These are phyloP conservation scores for Lutjanus campechanus DNA, from an alignment of 2,797 vertebrate genomes.

Conservation along the genomic window DNA sequence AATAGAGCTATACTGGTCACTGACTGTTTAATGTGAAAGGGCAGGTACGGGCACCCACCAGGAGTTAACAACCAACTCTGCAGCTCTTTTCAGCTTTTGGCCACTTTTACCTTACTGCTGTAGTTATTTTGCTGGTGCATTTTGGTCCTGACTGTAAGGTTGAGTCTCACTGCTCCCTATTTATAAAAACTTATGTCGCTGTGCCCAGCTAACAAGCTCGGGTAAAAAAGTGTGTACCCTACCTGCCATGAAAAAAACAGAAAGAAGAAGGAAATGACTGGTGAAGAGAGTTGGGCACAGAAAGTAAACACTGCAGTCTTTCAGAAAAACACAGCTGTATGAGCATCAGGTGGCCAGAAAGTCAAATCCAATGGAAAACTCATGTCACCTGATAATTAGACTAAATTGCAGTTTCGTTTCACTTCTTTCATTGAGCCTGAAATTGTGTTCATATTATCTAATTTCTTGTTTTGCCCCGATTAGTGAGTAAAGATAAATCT, in stretches of 20 bases:
- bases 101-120: background rate
- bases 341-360: background rate
- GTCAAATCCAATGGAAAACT: background rate
- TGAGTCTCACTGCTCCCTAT: background rate
- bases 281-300: background rate
- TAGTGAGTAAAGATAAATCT: background rate
- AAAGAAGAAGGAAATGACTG: background rate
- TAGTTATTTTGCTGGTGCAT: background rate
- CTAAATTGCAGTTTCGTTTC: background rate
- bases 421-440: background rate
- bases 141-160: background rate
- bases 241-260: background rate
- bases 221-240: background rate
- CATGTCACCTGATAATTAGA: background rate
- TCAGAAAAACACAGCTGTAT: background rate
- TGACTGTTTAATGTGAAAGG: background rate
- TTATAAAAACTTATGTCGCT: background rate
- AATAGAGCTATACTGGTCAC: background rate
- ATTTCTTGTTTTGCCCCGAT: background rate
- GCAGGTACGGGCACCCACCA: too few species aligned
- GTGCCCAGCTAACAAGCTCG: background rate
- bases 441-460: background rate
- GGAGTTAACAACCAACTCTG: background rate
- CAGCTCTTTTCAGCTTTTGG: background rate
- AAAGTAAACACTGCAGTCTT: background rate